phyloP scores from a whole-genome alignment of 2,113 vertebrate genomes.

The Galeopterus variegatus region DNA sequence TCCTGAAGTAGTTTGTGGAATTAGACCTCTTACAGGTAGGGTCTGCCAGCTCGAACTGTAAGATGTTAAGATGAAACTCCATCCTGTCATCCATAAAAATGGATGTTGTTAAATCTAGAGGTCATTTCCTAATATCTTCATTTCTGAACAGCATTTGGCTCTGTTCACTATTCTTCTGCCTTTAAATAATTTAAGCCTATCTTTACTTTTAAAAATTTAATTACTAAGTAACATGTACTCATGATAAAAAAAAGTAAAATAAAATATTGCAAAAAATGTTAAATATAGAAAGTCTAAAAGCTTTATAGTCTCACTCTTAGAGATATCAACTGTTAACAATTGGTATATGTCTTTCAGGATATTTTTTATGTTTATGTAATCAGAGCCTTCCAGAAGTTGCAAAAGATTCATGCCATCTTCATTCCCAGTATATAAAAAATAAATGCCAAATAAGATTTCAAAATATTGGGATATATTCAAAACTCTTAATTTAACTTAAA shows the following conservation, averaged over 20 bases:
- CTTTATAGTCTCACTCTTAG: not conserved
- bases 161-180: not conserved
- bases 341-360: not conserved
- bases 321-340: not conserved
- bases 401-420: not conserved
- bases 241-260: not conserved
- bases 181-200: not conserved
- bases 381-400: not conserved
- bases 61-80: not conserved
- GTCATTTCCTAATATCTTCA: not conserved
- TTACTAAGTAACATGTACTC: not conserved
- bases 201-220: not conserved
- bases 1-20: not conserved
- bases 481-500: not conserved
- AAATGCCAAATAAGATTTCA: not conserved
- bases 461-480: not conserved
- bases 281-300: not conserved
- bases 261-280: not conserved
- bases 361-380: not conserved
- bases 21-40: not conserved
- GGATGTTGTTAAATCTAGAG: not conserved
- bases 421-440: not conserved
- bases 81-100: not conserved
- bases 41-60: not conserved
- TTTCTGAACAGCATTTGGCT: not conserved